A percentile compares a stretch with the other conserved stretches of the same genome.
Conservation (phyloP, 2,113 vertebrate species). For the Aspidoscelis tigris region DNA sequence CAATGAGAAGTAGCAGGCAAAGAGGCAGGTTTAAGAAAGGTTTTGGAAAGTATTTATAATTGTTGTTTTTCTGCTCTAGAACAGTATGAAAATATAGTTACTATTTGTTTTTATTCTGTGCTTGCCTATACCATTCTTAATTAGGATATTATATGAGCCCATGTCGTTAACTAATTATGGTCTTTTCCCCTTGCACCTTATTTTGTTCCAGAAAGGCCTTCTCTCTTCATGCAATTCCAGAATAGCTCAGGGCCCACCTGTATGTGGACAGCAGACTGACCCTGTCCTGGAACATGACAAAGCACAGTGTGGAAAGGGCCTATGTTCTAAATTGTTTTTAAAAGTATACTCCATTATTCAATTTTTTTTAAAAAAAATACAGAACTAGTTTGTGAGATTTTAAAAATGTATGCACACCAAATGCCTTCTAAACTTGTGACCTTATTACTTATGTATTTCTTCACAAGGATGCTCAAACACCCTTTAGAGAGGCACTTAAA, state of each 20-base stretch:
- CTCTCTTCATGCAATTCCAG: too few species aligned
- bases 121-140: neutral
- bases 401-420: neutral
- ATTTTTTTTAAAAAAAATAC: neutral
- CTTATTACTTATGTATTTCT: slow-evolving; percentile 36
- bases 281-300: too few species aligned
- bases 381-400: neutral
- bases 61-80: neutral
- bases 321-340: too few species aligned
- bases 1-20: too few species aligned
- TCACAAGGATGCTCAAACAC: slow-evolving; percentile 2
- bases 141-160: neutral
- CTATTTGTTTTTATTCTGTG: neutral
- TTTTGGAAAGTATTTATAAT: neutral
- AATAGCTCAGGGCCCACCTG: too few species aligned
- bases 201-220: too few species aligned
- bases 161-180: too few species aligned
- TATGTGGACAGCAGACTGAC: too few species aligned
- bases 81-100: neutral
- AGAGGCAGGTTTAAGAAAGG: neutral
- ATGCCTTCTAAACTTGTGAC: slow-evolving; percentile 19
- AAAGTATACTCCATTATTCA: too few species aligned
- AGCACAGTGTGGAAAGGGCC: too few species aligned
- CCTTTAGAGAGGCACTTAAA: slow-evolving; percentile 12
- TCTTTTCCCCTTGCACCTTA: too few species aligned